Base-by-base conservation (phyloP, 2,113 vertebrate genomes). In the Ictalurus punctatus region DNA sequence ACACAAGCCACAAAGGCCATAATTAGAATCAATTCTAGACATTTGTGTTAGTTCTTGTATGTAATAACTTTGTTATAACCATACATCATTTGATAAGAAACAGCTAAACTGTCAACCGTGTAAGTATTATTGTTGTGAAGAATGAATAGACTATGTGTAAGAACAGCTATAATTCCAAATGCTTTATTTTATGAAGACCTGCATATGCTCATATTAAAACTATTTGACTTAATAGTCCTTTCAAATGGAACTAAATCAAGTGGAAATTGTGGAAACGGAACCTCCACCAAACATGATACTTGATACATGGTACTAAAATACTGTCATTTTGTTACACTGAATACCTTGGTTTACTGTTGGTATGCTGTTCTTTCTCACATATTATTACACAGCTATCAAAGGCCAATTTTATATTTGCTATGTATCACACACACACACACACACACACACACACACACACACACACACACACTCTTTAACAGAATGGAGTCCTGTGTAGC, bases 401-500 rank as follows among this genome's bases (percentile, higher is more conserved):
- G 76, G 27, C 10, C 52, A 37, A 61, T 73, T 80, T 85, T 85
- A 34, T 69, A 21, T 30, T 80, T 69, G 54, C 30, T 4, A 34
- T 58, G 59, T 65, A n/a, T 69, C 74, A 10, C 58, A 87, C 92
- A 83, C 92, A 89, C 91, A 7, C 67, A 34, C 67, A 30, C 67
- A 6, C 67, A 30, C n/a, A 30, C 44, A 27, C 76, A 3, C 25
- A 17, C 44, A 30, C 78, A 27, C 40, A 27, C 40, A 78, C 40
- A 78, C 3, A 48, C 74, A 58, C 92, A 61, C 58, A 65, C 59
- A 88, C 92, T 84, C 92, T 89, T 92, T 21, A 48, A 88, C n/a
- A 88, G 89, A 87, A 91, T 34, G 87, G 83, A 91, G 91, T 94
- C 92, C 93, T 95, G 94, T 92, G 91, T 92, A 94, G 91, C 92